Evolutionary conservation across 2,888 invertebrate species (phyloP).

Genomic region (Quadriops clusia): DNA sequence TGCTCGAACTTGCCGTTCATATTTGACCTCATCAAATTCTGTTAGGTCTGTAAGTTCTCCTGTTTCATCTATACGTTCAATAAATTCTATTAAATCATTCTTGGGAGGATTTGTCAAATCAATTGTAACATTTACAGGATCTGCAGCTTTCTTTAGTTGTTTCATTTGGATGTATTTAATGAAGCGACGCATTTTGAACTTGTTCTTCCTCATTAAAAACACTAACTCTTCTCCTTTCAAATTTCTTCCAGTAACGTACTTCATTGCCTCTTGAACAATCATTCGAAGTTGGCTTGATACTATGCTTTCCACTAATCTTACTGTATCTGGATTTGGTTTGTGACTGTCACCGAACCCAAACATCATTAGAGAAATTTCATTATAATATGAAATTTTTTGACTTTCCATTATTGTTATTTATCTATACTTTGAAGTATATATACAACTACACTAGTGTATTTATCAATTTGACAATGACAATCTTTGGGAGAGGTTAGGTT

Average conservation of each 20-base stretch:
- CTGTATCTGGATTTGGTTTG: slow-evolving; percentile 69
- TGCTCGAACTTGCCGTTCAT: slow-evolving; percentile 48
- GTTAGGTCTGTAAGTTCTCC: slow-evolving; percentile 43
- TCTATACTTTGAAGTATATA: too few species aligned
- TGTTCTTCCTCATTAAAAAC: slow-evolving; percentile 73
- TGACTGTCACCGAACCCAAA: slow-evolving; percentile 87
- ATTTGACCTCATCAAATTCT: slow-evolving; percentile 44
- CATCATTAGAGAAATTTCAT: slow-evolving; percentile 79
- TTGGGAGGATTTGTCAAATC: slow-evolving; percentile 29
- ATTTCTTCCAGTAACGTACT: slow-evolving; percentile 49
- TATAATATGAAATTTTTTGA: slow-evolving; percentile 38
- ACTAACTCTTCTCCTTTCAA: slow-evolving; percentile 53
- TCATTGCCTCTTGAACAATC: slow-evolving; percentile 63
- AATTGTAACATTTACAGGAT: slow-evolving; percentile 30
- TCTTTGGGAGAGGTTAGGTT: too few species aligned
- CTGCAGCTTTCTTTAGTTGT: slow-evolving; percentile 37
- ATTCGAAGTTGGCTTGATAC: slow-evolving; percentile 68
- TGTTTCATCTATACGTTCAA: slow-evolving; percentile 44
- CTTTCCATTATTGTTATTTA: slow-evolving; percentile 14
- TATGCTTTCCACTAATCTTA: slow-evolving; percentile 72
- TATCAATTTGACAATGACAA: too few species aligned
- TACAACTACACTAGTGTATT: too few species aligned
- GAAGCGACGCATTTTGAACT: slow-evolving; percentile 61
- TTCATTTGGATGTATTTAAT: slow-evolving; percentile 58
- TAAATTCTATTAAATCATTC: slow-evolving; percentile 39